phyloP scores from a whole-genome alignment of 2,888 invertebrate species.

The Drymonia ruficornis region DNA sequence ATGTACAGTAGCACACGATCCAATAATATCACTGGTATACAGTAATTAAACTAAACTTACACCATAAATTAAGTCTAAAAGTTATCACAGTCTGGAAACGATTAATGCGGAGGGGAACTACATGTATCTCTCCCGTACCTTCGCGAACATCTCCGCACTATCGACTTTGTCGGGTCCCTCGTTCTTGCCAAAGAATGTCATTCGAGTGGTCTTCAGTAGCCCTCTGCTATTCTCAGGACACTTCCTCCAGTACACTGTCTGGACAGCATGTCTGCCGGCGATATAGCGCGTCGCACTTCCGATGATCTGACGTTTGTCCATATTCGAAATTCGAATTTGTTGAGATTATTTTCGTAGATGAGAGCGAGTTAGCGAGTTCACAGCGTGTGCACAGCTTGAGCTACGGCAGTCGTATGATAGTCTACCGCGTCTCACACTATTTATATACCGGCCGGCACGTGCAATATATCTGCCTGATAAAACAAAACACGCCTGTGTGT shows the following conservation, averaged over 20 bases:
- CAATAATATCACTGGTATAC: slow-evolving; percentile 33
- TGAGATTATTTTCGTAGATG: slow-evolving; percentile 6
- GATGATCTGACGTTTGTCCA: slow-evolving; percentile 85
- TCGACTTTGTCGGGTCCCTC: slow-evolving; percentile 74
- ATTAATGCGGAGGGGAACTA: slow-evolving; percentile 30
- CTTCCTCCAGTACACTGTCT: slow-evolving; percentile 91
- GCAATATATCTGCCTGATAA: slow-evolving; percentile 56
- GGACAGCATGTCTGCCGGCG: slow-evolving; percentile 89
- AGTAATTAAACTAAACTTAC: slow-evolving; percentile 23
- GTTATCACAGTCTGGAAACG: slow-evolving; percentile 51
- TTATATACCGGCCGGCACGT: slow-evolving; percentile 61
- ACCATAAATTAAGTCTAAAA: slow-evolving; percentile 27
- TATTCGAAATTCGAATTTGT: slow-evolving; percentile 30
- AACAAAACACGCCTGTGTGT: slow-evolving; percentile 44
- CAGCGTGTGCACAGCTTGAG: slow-evolving; percentile 18
- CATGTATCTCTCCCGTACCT: slow-evolving; percentile 72
- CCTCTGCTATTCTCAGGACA: slow-evolving; percentile 75
- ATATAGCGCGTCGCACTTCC: slow-evolving; percentile 90
- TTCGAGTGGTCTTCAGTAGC: slow-evolving; percentile 83
- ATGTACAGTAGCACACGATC: slow-evolving; percentile 18
- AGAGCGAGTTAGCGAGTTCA: too few relatives aligned
- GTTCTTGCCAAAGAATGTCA: slow-evolving; percentile 84
- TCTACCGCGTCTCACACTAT: slow-evolving; percentile 12
- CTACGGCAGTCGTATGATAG: slow-evolving; percentile 18
- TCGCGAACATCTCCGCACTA: slow-evolving; percentile 76